Evolutionary conservation across 2,888 invertebrate genomes (phyloP), one percentile per base, ranked within the genome.

Genomic region (Pandemis heparana): DNA sequence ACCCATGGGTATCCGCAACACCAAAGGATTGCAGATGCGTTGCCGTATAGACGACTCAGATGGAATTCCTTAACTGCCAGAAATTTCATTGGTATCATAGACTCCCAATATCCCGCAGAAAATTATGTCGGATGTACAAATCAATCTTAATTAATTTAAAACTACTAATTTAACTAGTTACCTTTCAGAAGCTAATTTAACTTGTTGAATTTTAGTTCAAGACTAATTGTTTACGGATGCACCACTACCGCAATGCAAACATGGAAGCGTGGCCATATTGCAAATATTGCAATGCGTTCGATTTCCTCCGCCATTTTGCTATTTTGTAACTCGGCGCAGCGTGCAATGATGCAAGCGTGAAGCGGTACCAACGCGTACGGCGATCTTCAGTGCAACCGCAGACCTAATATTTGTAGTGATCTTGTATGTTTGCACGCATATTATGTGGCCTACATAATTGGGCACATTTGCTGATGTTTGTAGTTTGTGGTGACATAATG

Each of bases 271-370:
- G 32, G 41, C 32, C 43, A 39, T 63, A 68, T 64, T 69, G 74
- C 74, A 65, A 70, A 43, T 65, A 69, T 65, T 70, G 74, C 74
- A 60, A 65, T 65, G 70, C 70, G 63, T 60, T 74, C 74, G 70
- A 74, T 74, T 74, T 74, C 74, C 70, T 53, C 64, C 73, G 73
- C 62, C 73, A 73, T 63, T 73, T 68, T 73, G 72, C 5, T 53
- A 72, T 63, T 63, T 63, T 63, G 62, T 41, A 67, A 67, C 41
- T 7, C 53, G 41, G 66, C 18, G 48, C 53, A 59, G 59, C 41
- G 53, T 56, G 53, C 38, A 59, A 64, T 74, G 74, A 74, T 60
- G 74, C 70, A 74, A 74, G 7, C 41, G 9, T 32, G 23, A 32
- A 0, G 59, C 59, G 60, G 66, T 71, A 65, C 59, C 65, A 65